Evolutionary conservation across 2,113 vertebrate genomes (phyloP), one percentile per base, ranked within the genome.

Genomic region (Tetraodon nigroviridis): DNA sequence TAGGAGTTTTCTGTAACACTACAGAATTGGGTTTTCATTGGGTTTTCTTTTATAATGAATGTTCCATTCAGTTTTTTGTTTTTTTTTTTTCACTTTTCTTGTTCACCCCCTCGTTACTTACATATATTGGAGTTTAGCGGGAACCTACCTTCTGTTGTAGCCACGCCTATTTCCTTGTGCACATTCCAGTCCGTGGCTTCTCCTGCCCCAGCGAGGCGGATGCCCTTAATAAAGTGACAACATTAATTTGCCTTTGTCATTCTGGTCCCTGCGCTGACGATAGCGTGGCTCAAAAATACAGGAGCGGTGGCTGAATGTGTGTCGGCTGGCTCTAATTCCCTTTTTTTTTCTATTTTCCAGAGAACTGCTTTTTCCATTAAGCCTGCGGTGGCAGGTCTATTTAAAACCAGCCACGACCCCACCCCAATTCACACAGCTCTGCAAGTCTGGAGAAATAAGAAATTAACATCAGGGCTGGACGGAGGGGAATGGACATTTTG

Each of bases 201-300:
- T 76, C 72, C 75, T 76, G 86, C 73, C 73, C 93, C 92, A 93
- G 93, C 92, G 92, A 93, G 93, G 93, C 90, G 92, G 93, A 95
- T 94, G 91, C 92, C 92, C 94, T 96, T 98, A 98, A 98, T 98
- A 96, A 97, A 97, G 96, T 97, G 95, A 97, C 96, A 98, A 94
- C 91, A 95, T 94, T 94, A 94, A 98, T 98, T 98, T 97, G 92
- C 93, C 92, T 98, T 97, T 97, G 94, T 97, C 94, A 95, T 94
- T 93, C 94, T 86, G 92, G 92, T 83, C 81, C 92, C 90, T 90
- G 92, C 92, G 89, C 89, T 86, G 88, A 92, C 92, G 94, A 80
- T 84, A 58, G 84, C 90, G 90, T 84, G 89, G 91, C 94, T 97
- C 95, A 97, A 97, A 98, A 95, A 95, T 98, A 97, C 94, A 96